Percentiles rank a stretch among this genome's conserved stretches.
phyloP scores from a whole-genome alignment of 2,797 vertebrate genomes.

The Numenius phaeopus region DNA sequence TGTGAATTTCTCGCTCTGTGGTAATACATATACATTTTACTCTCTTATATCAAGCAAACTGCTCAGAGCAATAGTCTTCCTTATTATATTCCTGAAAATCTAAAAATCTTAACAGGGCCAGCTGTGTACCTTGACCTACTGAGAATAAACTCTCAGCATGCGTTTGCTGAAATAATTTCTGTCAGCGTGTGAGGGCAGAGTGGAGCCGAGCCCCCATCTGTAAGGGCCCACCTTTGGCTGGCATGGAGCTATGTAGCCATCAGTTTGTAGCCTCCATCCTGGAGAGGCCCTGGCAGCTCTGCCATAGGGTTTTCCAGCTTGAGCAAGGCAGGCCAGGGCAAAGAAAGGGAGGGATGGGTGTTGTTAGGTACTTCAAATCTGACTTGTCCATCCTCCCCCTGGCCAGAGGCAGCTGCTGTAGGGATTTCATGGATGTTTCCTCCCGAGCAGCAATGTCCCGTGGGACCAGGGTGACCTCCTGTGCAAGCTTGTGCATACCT shows the following conservation, averaged over 20 bases:
- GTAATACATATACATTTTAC: background rate
- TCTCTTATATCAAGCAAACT: background rate
- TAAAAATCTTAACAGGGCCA: background rate
- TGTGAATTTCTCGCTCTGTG: background rate
- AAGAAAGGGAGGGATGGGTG: background rate
- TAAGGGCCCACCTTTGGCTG: background rate
- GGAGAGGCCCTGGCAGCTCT: background rate
- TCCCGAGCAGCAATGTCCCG: background rate
- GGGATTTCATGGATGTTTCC: background rate
- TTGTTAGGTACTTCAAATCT: background rate
- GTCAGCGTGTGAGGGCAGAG: background rate
- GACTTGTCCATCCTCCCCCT: background rate
- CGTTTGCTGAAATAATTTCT: background rate
- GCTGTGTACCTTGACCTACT: background rate
- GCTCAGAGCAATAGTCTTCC: background rate
- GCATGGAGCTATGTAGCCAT: background rate
- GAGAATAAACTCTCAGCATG: background rate
- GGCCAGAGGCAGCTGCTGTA: background rate
- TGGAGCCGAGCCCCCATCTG: background rate
- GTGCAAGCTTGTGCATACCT: constrained; percentile 23
- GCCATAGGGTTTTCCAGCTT: background rate
- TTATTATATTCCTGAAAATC: background rate
- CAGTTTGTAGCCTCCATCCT: background rate
- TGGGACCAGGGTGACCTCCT: background rate
- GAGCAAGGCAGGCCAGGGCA: background rate